These are phyloP conservation scores for Lepus americanus DNA, from an alignment of 2,113 vertebrate species.

Conservation along the genomic window DNA sequence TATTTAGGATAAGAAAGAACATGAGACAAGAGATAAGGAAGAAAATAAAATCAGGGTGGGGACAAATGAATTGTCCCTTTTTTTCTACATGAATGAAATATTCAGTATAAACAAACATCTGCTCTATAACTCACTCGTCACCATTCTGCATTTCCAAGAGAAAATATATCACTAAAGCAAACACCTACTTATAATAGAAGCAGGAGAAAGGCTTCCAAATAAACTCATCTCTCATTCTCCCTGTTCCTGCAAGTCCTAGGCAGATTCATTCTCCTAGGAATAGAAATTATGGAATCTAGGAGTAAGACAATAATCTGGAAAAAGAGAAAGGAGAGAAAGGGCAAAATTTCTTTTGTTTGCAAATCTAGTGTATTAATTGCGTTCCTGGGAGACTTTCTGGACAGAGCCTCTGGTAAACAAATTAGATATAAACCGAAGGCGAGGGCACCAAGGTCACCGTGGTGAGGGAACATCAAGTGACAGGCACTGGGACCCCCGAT, in stretches of 20 bases:
- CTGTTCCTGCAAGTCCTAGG: slow-evolving; percentile 79
- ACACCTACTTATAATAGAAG: slow-evolving; percentile 72
- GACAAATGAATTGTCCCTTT: background rate
- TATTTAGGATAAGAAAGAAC: slow-evolving; percentile 3
- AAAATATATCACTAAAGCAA: slow-evolving; percentile 43
- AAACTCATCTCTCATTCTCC: slow-evolving; percentile 78
- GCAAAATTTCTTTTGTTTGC: slow-evolving; percentile 88
- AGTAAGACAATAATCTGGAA: slow-evolving; percentile 87
- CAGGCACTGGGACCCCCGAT: slow-evolving; percentile 94
- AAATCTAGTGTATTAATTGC: slow-evolving; percentile 90
- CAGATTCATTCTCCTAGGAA: slow-evolving; percentile 85
- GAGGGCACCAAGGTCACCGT: slow-evolving; percentile 94
- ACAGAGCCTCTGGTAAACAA: slow-evolving; percentile 93
- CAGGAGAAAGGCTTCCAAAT: slow-evolving; percentile 77
- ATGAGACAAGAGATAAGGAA: background rate
- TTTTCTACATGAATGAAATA: background rate
- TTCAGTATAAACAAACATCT: background rate
- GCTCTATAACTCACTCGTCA: background rate
- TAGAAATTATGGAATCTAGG: slow-evolving; percentile 86
- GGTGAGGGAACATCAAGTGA: slow-evolving; percentile 94
- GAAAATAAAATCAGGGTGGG: slow-evolving; percentile 4
- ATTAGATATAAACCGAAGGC: slow-evolving; percentile 94
- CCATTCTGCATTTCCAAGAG: background rate
- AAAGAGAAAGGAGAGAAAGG: slow-evolving; percentile 72
- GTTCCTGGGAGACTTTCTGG: slow-evolving; percentile 90